Evolutionary conservation across 30 jellyfish, hydroid and myxozoan species (phyloP).

Genomic region (Pseudorhiza aurosa): DNA sequence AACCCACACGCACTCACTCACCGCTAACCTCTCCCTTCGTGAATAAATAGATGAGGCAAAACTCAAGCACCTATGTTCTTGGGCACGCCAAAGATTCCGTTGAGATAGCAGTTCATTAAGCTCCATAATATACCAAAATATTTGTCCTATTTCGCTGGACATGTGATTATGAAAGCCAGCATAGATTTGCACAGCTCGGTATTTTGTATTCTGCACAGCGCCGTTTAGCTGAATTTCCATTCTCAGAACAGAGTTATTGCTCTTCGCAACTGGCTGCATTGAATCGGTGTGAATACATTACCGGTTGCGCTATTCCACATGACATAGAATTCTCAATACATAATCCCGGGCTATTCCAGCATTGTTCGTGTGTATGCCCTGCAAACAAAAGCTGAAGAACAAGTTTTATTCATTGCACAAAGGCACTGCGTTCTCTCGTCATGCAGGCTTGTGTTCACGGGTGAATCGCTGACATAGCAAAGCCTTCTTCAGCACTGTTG

Average conservation of each 20-base stretch:
- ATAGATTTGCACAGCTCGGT: no score
- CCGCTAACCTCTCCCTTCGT: no score
- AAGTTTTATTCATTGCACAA: slow-evolving; percentile 19
- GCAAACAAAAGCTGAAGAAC: slow-evolving; percentile 56
- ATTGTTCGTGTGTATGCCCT: slow-evolving; percentile 39
- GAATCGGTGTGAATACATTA: slow-evolving; percentile 11
- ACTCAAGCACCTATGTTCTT: no score
- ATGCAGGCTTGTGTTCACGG: slow-evolving; percentile 37
- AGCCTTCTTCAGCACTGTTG: slow-evolving; percentile 57
- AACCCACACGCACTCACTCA: no score
- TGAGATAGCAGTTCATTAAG: no score
- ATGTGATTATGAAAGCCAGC: slow-evolving; percentile 2
- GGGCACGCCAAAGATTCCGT: no score
- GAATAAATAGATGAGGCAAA: no score
- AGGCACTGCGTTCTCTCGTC: slow-evolving; percentile 41
- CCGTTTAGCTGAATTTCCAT: no score
- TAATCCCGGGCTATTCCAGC: slow-evolving; percentile 47
- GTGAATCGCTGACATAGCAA: slow-evolving; percentile 74
- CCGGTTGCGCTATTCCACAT: slow-evolving; percentile 50
- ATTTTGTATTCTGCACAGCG: no score
- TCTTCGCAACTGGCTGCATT: no score
- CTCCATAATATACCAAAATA: neutral
- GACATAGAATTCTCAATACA: slow-evolving; percentile 35
- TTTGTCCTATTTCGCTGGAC: neutral
- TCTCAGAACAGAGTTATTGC: no score